These are phyloP conservation scores for Oryzias sinensis DNA, from an alignment of 2,797 vertebrate genomes.

Conservation along the genomic window DNA sequence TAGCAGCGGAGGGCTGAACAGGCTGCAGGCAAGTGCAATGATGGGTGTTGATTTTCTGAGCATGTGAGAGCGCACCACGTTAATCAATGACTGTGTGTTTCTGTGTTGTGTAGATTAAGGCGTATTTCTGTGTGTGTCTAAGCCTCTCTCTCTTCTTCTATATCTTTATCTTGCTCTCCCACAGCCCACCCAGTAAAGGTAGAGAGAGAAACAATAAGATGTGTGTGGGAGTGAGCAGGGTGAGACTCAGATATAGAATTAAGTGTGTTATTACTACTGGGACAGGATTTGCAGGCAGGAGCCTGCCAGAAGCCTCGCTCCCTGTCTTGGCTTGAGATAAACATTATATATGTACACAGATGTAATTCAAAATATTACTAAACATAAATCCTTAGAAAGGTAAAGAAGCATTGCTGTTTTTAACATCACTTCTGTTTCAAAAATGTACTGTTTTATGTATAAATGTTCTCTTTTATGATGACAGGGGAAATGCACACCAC, in stretches of 20 bases:
- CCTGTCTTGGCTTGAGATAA: slow-evolving; percentile 45
- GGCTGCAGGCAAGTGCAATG: slow-evolving; percentile 56
- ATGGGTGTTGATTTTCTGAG: slow-evolving; percentile 34
- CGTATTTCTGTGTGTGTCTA: slow-evolving; percentile 25
- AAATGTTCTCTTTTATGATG: too few relatives aligned
- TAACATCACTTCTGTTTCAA: too few relatives aligned
- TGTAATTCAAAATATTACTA: slow-evolving; percentile 37
- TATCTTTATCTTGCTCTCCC: slow-evolving; percentile 32
- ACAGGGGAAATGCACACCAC: too few relatives aligned
- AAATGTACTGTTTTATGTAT: too few relatives aligned
- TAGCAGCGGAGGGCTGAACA: slow-evolving; percentile 50
- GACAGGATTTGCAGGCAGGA: slow-evolving; percentile 47
- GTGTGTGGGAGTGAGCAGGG: slow-evolving; percentile 65
- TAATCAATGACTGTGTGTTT: slow-evolving; percentile 60
- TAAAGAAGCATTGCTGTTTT: too few relatives aligned
- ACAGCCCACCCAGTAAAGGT: slow-evolving; percentile 50
- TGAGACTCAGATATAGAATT: slow-evolving; percentile 68
- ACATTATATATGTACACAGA: slow-evolving; percentile 24
- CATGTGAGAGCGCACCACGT: slow-evolving; percentile 34
- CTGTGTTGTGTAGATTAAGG: slow-evolving; percentile 34
- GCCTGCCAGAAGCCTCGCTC: slow-evolving; percentile 31
- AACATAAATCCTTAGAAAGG: slow-evolving; percentile 28
- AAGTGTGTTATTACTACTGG: slow-evolving; percentile 68
- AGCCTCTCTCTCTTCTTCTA: slow-evolving; percentile 24
- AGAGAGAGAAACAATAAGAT: slow-evolving; percentile 55